Base-by-base conservation (phyloP, 2,797 vertebrate species). In the Alouatta caraya region DNA sequence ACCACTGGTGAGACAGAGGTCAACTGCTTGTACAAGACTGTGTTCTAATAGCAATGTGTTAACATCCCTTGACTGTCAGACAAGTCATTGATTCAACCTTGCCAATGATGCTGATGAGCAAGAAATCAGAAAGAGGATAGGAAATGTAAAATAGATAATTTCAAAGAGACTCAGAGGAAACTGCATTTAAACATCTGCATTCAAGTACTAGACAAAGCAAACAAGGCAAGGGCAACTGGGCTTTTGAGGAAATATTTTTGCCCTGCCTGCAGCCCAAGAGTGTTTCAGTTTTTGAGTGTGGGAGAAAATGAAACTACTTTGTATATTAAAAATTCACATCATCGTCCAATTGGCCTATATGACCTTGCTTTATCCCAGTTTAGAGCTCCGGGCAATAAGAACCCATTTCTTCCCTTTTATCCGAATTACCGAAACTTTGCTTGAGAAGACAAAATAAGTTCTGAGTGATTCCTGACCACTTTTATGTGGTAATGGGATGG, bases 381-480 rank as follows among this genome's bases (percentile, higher is more conserved):
- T 37, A 89, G 55, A 90, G 86, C 93, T 91, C 42, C 0, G 1
- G 90, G n/a, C 80, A 57, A 21, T 92, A 55, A 96, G 88, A 88
- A 50, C 84, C 76, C 96, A 97, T 94, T 97, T 96, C 87, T 96
- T 94, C 55, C 94, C 91, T 98, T 98, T 97, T 95, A 97, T 93
- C 97, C 84, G 84, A 96, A 98, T 97, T 94, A 95, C 75, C 1
- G 39, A 97, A 97, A 94, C 67, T 80, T 89, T 4, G 39, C 59
- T 81, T 33, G 39, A 82, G 84, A 90, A 95, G 55, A 73, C 55
- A 28, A 55, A 93, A 30, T 50, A 50, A 88, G 42, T 61, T 67
- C 95, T 93, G 94, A 97, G 96, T 92, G 93, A 96, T 88, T 93
- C 90, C 95, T 96, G 93, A 37, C 94, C 94, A 86, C 96, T 97